Percentiles rank a stretch among this genome's conserved stretches.
Evolutionary conservation across 2,888 invertebrate species (phyloP).

Genomic region (Nomada goodeniana): DNA sequence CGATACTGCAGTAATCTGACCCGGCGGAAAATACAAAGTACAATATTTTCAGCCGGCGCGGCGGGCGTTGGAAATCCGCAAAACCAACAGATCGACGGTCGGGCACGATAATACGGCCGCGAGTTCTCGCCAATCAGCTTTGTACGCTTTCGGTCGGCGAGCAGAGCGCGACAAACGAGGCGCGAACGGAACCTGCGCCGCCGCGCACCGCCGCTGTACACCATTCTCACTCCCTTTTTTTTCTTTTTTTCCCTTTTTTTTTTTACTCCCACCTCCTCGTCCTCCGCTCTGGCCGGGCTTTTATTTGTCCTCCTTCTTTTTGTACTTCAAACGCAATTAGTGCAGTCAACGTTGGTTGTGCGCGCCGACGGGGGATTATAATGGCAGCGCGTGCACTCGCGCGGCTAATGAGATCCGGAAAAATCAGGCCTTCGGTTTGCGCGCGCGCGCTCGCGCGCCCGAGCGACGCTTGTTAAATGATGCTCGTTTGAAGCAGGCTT

Average conservation of each 20-base stretch:
- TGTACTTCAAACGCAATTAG: conserved; percentile 75
- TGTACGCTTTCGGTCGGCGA: conserved; percentile 55
- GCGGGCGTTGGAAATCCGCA: conserved; percentile 29
- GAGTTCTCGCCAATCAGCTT: conserved; percentile 70
- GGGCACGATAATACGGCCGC: conserved; percentile 61
- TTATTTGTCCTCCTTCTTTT: conserved; percentile 66
- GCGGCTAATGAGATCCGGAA: conserved; percentile 75
- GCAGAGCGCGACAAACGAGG: conserved; percentile 59
- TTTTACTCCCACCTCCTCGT: not conserved
- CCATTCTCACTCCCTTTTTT: conserved; percentile 18
- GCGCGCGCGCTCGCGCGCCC: conserved; percentile 57
- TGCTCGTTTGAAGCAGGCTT: conserved; percentile 70
- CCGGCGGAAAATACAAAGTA: conserved; percentile 24
- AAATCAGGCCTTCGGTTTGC: conserved; percentile 72
- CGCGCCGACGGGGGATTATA: conserved; percentile 71
- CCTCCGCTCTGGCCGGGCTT: conserved; percentile 36
- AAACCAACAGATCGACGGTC: conserved; percentile 26
- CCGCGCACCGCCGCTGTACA: conserved; percentile 4
- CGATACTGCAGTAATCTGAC: conserved; percentile 6
- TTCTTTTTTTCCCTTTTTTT: not conserved
- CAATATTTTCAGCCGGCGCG: conserved; percentile 32
- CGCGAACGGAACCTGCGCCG: conserved; percentile 54
- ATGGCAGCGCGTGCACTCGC: conserved; percentile 69
- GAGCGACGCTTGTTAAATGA: conserved; percentile 72
- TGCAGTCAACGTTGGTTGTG: conserved; percentile 71